Evolutionary conservation across 2,797 vertebrate genomes (phyloP), one percentile per base, ranked within the genome.

Genomic region (Sebastes wilsoni): DNA sequence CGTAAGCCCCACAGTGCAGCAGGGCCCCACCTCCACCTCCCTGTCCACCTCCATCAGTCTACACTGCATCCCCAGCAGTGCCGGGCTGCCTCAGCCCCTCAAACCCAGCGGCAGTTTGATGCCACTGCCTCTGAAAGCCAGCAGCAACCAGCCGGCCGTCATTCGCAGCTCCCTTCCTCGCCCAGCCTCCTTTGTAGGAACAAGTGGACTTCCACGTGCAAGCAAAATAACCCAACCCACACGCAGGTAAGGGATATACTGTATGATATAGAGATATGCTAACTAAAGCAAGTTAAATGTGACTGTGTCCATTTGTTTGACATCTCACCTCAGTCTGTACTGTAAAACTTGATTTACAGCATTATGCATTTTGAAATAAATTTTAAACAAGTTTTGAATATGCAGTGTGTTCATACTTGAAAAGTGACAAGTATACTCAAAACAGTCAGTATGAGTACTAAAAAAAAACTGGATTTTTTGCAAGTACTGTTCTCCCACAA

Each of bases 1-100:
- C 0, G 98, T 99, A 61, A 99, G 98, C 90, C 98, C 98, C 12
- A 99, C 98, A 0, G 94, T 99, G 68, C 98, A 99, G 95, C 98
- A 99, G 93, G 97, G 97, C 62, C 93, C 95, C 81, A 92, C 90
- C 73, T 86, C 90, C 58, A 88, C 92, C 87, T 88, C 90, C 14
- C 88, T 96, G 89, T 93, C 97, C 66, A 82, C 95, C 68, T 97
- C 98, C 66, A 90, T 86, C 54, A 97, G 93, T 84, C 91, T 96
- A 0, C 96, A 97, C 90, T 89, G 96, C 4, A 92, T 99, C 74
- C 95, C 97, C 79, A 96, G 82, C 94, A 96, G 95, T 25, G 92
- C 96, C 0, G 96, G 97, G 7, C 96, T 97, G 36, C 94, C 96
- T 82, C 93, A 93, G 80, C 96, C 97, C 79, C 97, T 96, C 92